phyloP scores from a whole-genome alignment of 2,888 invertebrate species.

The Folsomia candida region DNA sequence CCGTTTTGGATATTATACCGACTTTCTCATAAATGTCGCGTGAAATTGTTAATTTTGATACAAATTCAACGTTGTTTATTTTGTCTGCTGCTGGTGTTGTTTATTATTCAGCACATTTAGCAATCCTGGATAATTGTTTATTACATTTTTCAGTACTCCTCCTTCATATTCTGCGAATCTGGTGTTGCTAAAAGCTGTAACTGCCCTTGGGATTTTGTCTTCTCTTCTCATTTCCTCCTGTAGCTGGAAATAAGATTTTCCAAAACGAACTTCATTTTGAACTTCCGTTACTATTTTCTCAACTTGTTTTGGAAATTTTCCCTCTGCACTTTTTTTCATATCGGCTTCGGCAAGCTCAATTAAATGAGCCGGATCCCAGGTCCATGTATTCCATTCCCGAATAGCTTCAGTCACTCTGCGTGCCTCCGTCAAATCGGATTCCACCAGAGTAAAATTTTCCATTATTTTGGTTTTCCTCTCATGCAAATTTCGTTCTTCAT shows the following conservation, averaged over 20 bases:
- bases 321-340: not conserved
- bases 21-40: too few species aligned
- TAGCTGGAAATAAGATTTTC: not conserved
- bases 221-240: not conserved
- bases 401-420: too few species aligned
- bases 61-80: too few species aligned
- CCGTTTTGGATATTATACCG: too few species aligned
- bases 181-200: not conserved
- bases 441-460: too few species aligned
- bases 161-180: not conserved
- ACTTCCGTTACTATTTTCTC: not conserved
- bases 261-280: not conserved
- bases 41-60: too few species aligned
- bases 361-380: constrained; percentile 8
- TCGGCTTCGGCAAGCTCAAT: not conserved
- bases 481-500: too few species aligned
- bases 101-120: too few species aligned
- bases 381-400: too few species aligned
- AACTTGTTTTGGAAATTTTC: not conserved
- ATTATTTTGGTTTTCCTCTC: too few species aligned
- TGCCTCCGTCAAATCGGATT: too few species aligned
- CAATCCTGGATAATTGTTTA: constrained; percentile 8
- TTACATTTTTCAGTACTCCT: not conserved
- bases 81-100: too few species aligned
- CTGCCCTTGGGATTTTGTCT: not conserved